A percentile compares a stretch with the other conserved stretches of the same genome.
These are phyloP conservation scores for Rousettus leschenaultii DNA, from an alignment of 2,113 vertebrate species.

Conservation along the genomic window DNA sequence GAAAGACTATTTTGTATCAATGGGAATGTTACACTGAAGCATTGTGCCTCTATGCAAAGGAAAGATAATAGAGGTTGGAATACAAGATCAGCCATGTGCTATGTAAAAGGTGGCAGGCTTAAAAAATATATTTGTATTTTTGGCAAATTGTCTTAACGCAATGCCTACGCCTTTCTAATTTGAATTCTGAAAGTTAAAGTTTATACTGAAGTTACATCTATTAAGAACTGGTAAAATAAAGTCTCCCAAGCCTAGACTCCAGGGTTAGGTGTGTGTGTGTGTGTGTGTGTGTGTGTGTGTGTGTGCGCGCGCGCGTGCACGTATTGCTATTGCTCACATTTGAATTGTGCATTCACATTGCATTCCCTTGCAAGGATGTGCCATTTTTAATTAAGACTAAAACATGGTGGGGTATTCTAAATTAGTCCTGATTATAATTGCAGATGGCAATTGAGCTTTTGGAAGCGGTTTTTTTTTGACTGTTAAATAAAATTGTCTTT, in stretches of 20 bases:
- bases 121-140: slow-evolving; percentile 53
- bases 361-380: slow-evolving; percentile 76
- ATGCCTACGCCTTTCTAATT: slow-evolving; percentile 29
- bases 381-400: slow-evolving; percentile 85
- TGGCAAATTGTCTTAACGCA: slow-evolving; percentile 57
- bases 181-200: slow-evolving; percentile 47
- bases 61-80: slow-evolving; percentile 45
- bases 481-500: slow-evolving; percentile 73
- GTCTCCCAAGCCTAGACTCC: not conserved
- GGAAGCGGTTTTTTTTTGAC: slow-evolving; percentile 72
- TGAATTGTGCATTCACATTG: slow-evolving; percentile 82
- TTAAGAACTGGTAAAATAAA: slow-evolving; percentile 22
- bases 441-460: slow-evolving; percentile 81
- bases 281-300: not conserved
- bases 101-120: slow-evolving; percentile 22
- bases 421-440: slow-evolving; percentile 85
- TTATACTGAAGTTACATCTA: not conserved
- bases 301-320: not conserved
- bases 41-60: not conserved
- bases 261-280: not conserved
- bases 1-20: slow-evolving; percentile 30
- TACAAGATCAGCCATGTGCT: slow-evolving; percentile 18
- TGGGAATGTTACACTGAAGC: slow-evolving; percentile 16
- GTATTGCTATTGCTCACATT: slow-evolving; percentile 76
- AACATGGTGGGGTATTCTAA: slow-evolving; percentile 81